These are phyloP conservation scores for Caenorhabditis macrosperma DNA, from an alignment of 2,888 invertebrate genomes.

Conservation along the genomic window DNA sequence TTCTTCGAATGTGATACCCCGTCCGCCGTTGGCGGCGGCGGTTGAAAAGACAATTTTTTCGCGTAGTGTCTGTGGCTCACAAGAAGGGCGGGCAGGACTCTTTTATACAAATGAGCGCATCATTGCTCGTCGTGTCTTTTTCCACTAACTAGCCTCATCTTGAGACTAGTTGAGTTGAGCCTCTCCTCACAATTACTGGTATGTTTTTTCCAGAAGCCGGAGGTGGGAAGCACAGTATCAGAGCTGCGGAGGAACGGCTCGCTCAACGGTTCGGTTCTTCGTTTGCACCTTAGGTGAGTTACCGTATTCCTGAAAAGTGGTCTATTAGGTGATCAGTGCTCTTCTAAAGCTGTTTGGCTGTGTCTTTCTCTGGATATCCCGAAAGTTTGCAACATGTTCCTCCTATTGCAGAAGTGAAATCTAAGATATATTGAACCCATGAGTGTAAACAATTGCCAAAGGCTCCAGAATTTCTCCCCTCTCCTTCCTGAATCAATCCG, in stretches of 20 bases:
- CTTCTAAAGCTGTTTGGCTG: too few relatives aligned
- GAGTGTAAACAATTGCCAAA: constrained; percentile 44
- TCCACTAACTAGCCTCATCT: constrained; percentile 2
- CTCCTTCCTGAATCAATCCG: constrained; percentile 5
- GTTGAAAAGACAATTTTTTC: constrained; percentile 18
- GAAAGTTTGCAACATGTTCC: constrained; percentile 16
- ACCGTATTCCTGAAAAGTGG: neutral
- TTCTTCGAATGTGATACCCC: constrained; percentile 37
- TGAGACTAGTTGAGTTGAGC: neutral
- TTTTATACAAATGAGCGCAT: constrained; percentile 57
- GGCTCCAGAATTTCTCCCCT: constrained; percentile 12
- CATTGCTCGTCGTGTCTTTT: constrained; percentile 37
- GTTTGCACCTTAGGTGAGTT: constrained; percentile 1
- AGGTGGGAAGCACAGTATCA: constrained; percentile 7
- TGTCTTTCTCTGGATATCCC: neutral
- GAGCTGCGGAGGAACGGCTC: constrained; percentile 25
- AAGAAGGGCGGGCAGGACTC: neutral
- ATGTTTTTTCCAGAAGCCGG: neutral
- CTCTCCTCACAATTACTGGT: neutral
- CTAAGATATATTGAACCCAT: constrained; percentile 32
- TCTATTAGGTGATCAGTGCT: too few relatives aligned
- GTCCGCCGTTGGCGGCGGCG: constrained; percentile 15
- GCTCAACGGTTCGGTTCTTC: neutral
- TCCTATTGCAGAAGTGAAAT: constrained; percentile 32
- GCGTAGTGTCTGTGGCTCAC: constrained; percentile 6